phyloP scores from a whole-genome alignment of 2,797 vertebrate genomes.

The Cyclopterus lumpus region DNA sequence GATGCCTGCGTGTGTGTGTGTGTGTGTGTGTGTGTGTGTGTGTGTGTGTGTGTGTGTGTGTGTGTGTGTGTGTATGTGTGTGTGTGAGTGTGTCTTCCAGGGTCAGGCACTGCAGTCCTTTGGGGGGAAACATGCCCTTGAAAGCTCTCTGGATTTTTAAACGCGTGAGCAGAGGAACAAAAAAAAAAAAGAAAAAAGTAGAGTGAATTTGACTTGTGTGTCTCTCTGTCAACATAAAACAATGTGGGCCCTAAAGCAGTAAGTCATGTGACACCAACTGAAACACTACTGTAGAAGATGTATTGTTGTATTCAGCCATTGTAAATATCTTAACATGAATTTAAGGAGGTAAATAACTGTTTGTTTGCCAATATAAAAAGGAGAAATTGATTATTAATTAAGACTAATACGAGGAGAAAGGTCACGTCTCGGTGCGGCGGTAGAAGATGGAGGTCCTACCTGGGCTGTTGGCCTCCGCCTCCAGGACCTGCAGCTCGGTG shows the following conservation, averaged over 20 bases:
- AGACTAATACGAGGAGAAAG: neutral
- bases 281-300: neutral
- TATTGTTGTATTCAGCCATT: neutral
- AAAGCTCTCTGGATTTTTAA: neutral
- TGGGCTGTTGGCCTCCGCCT: constrained; percentile 96
- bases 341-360: neutral
- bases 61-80: neutral
- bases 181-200: neutral
- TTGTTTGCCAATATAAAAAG: neutral
- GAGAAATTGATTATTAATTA: no score
- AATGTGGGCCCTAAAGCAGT: neutral
- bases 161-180: neutral
- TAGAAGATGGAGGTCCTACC: constrained; percentile 85
- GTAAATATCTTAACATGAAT: neutral
- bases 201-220: neutral
- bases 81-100: neutral
- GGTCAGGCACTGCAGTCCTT: neutral
- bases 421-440: no score
- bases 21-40: neutral
- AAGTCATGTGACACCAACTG: neutral
- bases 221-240: neutral
- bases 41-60: constrained; percentile 6
- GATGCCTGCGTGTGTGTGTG: neutral
- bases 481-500: constrained; percentile 94
- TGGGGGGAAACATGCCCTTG: neutral